Conservation (phyloP, 2,888 invertebrate species). For the Thumatha senex region DNA sequence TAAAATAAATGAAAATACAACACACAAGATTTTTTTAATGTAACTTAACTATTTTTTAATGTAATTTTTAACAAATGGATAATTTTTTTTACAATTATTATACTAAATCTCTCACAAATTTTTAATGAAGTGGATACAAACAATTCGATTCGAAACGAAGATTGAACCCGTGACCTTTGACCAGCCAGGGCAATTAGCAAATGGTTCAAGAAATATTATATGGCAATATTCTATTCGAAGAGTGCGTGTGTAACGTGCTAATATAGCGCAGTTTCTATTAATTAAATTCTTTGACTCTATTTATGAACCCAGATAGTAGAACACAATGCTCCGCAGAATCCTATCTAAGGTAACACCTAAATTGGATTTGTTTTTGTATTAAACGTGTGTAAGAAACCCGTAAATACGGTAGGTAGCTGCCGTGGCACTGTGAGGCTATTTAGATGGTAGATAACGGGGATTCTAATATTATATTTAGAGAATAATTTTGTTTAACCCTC, state of each 20-base stretch:
- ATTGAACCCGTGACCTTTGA: too few relatives aligned
- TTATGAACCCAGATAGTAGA: conserved; percentile 38
- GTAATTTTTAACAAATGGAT: too few relatives aligned
- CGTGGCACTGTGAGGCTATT: conserved; percentile 4
- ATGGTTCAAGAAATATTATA: too few relatives aligned
- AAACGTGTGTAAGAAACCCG: conserved; percentile 16
- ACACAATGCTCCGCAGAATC: conserved; percentile 19
- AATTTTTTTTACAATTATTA: too few relatives aligned
- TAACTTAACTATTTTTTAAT: too few relatives aligned
- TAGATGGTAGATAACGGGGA: conserved; percentile 6
- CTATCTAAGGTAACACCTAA: conserved; percentile 28
- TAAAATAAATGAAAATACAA: too few relatives aligned
- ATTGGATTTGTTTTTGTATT: conserved; percentile 19
- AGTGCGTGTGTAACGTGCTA: conserved; percentile 21
- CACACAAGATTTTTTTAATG: too few relatives aligned
- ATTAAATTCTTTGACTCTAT: conserved; percentile 59
- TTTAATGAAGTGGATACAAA: too few relatives aligned
- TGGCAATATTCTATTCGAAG: not conserved
- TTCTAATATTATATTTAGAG: conserved; percentile 9
- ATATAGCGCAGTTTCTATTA: conserved; percentile 52
- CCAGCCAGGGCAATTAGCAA: too few relatives aligned
- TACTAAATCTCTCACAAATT: too few relatives aligned
- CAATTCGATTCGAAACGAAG: too few relatives aligned
- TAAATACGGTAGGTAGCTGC: conserved; percentile 3
- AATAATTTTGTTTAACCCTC: conserved; percentile 15